Percentiles rank a stretch among this genome's conserved stretches.
phyloP scores from a whole-genome alignment of 35 echinoderm and acorn worm species.

The Lytechinus pictus region DNA sequence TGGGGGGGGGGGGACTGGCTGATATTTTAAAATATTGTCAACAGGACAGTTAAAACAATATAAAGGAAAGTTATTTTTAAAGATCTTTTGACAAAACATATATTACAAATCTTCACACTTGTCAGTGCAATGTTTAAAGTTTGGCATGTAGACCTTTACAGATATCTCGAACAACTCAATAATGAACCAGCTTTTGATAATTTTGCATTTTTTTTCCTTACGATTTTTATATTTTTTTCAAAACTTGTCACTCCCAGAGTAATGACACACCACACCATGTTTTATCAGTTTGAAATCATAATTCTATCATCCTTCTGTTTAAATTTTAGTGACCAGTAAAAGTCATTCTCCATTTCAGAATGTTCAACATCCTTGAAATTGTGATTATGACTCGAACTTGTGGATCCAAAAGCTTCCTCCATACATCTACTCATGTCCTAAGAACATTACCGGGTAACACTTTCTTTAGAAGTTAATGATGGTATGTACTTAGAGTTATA shows the following conservation, averaged over 20 bases:
- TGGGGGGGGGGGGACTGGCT: too few species aligned
- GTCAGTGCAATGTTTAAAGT: too few species aligned
- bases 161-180: background rate
- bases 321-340: too few species aligned
- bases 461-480: too few species aligned
- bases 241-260: background rate
- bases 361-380: too few species aligned
- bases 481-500: too few species aligned
- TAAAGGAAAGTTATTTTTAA: too few species aligned
- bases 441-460: background rate
- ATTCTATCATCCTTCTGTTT: too few species aligned
- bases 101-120: too few species aligned
- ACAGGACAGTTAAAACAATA: background rate
- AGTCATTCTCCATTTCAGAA: too few species aligned
- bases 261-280: background rate
- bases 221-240: background rate
- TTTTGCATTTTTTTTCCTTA: background rate
- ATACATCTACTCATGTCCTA: background rate
- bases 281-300: background rate
- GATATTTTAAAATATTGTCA: background rate
- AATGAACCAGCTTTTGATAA: background rate
- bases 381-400: background rate
- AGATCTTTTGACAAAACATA: too few species aligned
- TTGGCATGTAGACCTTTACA: too few species aligned
- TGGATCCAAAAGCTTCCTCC: background rate